Evolutionary conservation across 2,113 vertebrate genomes (phyloP).

Genomic region (Mesoclemmys tuberculata): DNA sequence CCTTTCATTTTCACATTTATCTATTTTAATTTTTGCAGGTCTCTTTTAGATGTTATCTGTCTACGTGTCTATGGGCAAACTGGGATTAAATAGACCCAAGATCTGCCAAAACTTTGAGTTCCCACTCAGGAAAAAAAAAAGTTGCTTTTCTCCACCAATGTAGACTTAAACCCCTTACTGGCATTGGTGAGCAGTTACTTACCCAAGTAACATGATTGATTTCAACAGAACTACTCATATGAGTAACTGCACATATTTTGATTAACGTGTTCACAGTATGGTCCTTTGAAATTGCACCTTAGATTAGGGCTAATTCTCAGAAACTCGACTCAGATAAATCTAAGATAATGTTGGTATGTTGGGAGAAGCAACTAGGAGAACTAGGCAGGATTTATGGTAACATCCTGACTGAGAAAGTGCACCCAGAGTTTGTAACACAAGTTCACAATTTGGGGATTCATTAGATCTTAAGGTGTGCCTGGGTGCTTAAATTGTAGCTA

Average conservation of each 20-base stretch:
- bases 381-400: neutral
- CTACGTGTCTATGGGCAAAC: neutral
- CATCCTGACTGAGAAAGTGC: neutral
- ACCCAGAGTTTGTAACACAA: neutral
- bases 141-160: neutral
- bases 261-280: neutral
- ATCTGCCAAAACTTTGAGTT: neutral
- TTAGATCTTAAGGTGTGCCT: neutral
- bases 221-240: neutral
- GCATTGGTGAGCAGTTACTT: neutral
- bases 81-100: neutral
- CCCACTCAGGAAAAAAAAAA: neutral
- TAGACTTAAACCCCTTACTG: neutral
- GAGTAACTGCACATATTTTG: neutral
- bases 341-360: neutral
- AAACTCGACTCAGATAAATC: neutral
- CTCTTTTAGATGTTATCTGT: neutral
- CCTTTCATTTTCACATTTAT: no score
- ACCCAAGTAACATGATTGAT: neutral
- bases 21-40: neutral
- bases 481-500: neutral
- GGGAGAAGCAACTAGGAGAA: neutral
- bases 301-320: neutral
- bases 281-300: neutral
- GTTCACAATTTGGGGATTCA: neutral